Evolutionary conservation across 2,113 vertebrate genomes (phyloP).

Genomic region (Xyrauchen texanus): DNA sequence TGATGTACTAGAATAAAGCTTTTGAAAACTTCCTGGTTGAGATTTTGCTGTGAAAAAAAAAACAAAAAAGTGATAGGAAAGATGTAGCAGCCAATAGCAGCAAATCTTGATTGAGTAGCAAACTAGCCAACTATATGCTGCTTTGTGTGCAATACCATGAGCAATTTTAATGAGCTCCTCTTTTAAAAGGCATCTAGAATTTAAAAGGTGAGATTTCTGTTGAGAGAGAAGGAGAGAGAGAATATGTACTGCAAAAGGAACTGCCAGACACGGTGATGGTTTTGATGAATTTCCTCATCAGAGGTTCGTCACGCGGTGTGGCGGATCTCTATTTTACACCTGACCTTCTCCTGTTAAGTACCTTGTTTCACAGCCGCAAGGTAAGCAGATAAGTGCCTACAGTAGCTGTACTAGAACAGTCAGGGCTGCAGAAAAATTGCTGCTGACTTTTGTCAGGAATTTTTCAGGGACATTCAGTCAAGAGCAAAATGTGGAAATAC

Average conservation of each 20-base stretch:
- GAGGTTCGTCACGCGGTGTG: slow-evolving; percentile 62
- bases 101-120: slow-evolving; percentile 62
- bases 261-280: slow-evolving; percentile 59
- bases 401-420: slow-evolving; percentile 24
- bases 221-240: background rate
- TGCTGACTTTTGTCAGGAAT: background rate
- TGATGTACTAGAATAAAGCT: slow-evolving; percentile 6
- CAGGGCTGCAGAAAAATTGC: slow-evolving; percentile 31
- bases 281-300: slow-evolving; percentile 75
- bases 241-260: slow-evolving; percentile 45
- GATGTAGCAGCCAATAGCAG: slow-evolving; percentile 56
- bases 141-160: slow-evolving; percentile 54
- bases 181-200: slow-evolving; percentile 54
- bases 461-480: background rate
- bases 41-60: slow-evolving; percentile 51
- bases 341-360: slow-evolving; percentile 74
- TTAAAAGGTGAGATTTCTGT: slow-evolving; percentile 12
- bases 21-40: slow-evolving; percentile 16
- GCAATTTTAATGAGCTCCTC: slow-evolving; percentile 59
- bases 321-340: slow-evolving; percentile 68
- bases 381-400: slow-evolving; percentile 48
- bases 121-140: slow-evolving; percentile 58
- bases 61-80: slow-evolving; percentile 45
- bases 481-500: no score
- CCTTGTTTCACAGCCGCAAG: slow-evolving; percentile 63